Base-by-base conservation (phyloP, 2,113 vertebrate species). In the Rhineura floridana region DNA sequence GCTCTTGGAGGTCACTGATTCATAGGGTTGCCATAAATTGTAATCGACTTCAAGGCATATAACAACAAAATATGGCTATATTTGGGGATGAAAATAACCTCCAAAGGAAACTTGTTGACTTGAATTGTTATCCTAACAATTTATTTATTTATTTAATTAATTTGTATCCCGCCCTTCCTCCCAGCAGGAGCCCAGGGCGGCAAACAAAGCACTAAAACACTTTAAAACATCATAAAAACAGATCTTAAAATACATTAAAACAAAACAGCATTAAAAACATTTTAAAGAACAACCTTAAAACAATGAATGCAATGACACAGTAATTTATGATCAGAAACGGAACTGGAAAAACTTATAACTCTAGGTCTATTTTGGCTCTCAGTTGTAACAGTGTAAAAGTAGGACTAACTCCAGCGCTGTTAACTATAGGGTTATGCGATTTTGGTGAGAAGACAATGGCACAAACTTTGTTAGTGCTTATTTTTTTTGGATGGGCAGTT, bases 51-150 rank as follows among this genome's bases (percentile, higher is more conserved):
- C n/a, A n/a, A n/a, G n/a, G n/a, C n/a, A n/a, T n/a, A n/a, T n/a
- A n/a, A n/a, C n/a, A n/a, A n/a, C n/a, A 36, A 65, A 69, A 93
- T 94, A 78, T 21, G 80, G 93, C 95, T 92, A 95, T 93, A 94
- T 93, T 91, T 93, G 94, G 95, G 89, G 21, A 91, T 90, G 88
- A 86, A 95, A 93, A 95, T 94, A 93, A 94, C 91, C 91, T 86
- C 92, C 25, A n/a, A 70, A 82, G 91, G 77, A 83, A 77, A 78
- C 89, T 42, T 90, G 84, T 85, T 70, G 88, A 94, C 88, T 83
- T 89, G 84, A 91, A 88, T 28, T 83, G 2, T 89, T 89, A 23
- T 50, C 46, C 25, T 12, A n/a, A n/a, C n/a, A n/a, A n/a, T n/a
- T n/a, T n/a, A n/a, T n/a, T n/a, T n/a, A n/a, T n/a, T n/a, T n/a